These are phyloP conservation scores for Heliconius ismenius DNA, from an alignment of 2,888 invertebrate genomes.

Conservation along the genomic window DNA sequence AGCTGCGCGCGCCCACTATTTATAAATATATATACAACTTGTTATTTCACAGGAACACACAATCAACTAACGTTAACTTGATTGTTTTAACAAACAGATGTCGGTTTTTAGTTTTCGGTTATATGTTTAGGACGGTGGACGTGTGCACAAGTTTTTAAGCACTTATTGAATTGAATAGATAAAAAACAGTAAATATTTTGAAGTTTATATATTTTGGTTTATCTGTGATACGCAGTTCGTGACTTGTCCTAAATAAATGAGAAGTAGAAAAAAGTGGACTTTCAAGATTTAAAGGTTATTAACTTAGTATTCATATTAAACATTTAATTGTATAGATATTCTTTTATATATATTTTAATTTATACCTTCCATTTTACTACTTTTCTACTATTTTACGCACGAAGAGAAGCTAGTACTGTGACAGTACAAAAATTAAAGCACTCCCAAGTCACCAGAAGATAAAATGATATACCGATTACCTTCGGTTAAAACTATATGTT, in stretches of 20 bases:
- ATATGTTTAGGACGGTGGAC: not conserved
- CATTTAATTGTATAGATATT: not conserved
- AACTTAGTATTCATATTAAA: not conserved
- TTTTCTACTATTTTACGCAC: too few species aligned
- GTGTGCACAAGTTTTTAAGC: not conserved
- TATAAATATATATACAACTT: not conserved
- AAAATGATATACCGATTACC: too few species aligned
- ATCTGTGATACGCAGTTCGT: not conserved
- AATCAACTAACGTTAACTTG: not conserved
- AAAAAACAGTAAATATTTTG: not conserved
- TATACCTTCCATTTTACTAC: too few species aligned
- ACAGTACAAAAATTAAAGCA: too few species aligned
- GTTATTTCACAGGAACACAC: not conserved
- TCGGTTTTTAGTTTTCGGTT: not conserved
- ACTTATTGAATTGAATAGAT: not conserved
- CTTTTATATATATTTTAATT: not conserved
- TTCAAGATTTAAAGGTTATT: conserved; percentile 5
- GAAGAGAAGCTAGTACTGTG: not conserved
- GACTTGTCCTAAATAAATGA: not conserved
- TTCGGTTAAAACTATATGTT: not conserved
- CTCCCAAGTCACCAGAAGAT: too few species aligned
- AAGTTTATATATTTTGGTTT: not conserved
- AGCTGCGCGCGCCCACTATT: too few species aligned
- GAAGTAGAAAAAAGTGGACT: not conserved
- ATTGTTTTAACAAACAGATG: not conserved